A percentile compares a stretch with the other conserved stretches of the same genome.
These are phyloP conservation scores for Arbacia lixula DNA, from an alignment of 53 echinoderm and acorn worm genomes.

Conservation along the genomic window DNA sequence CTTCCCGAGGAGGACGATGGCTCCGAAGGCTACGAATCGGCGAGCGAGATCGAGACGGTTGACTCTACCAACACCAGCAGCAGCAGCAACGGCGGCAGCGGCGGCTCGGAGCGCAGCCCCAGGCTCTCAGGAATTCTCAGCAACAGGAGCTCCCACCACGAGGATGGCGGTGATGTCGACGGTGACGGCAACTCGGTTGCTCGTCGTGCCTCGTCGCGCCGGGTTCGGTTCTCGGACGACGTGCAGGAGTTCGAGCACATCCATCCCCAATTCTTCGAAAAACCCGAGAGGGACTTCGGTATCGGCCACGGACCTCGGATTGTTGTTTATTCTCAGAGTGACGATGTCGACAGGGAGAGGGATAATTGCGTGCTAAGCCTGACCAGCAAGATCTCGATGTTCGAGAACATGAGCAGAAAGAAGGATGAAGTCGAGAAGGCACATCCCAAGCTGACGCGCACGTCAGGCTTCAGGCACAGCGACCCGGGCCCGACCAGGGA, in stretches of 20 bases:
- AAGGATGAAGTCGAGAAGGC: background rate
- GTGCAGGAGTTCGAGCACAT: slow-evolving; percentile 56
- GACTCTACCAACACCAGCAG: slow-evolving; percentile 35
- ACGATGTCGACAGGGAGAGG: slow-evolving; percentile 23
- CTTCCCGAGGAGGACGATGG: slow-evolving; percentile 93
- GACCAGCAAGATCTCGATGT: slow-evolving; percentile 35
- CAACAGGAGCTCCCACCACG: slow-evolving; percentile 50
- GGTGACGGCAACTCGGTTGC: slow-evolving; percentile 10
- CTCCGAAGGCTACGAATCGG: slow-evolving; percentile 91
- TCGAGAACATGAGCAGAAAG: slow-evolving; percentile 48
- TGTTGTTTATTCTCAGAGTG: background rate
- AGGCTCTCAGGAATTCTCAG: slow-evolving; percentile 42
- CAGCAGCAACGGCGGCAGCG: background rate
- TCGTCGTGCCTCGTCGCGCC: slow-evolving; percentile 55
- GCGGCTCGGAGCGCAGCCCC: slow-evolving; percentile 14
- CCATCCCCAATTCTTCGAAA: background rate
- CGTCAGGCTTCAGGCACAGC: slow-evolving; percentile 38
- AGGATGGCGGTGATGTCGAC: slow-evolving; percentile 42
- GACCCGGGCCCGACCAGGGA: slow-evolving; percentile 49
- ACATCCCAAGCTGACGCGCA: slow-evolving; percentile 9
- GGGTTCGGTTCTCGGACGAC: slow-evolving; percentile 51
- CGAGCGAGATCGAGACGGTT: slow-evolving; percentile 80
- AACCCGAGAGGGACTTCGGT: background rate
- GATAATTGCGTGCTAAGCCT: slow-evolving; percentile 32
- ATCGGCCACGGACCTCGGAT: background rate